Evolutionary conservation across 2,888 invertebrate genomes (phyloP).

Genomic region (Meta bourneti): DNA sequence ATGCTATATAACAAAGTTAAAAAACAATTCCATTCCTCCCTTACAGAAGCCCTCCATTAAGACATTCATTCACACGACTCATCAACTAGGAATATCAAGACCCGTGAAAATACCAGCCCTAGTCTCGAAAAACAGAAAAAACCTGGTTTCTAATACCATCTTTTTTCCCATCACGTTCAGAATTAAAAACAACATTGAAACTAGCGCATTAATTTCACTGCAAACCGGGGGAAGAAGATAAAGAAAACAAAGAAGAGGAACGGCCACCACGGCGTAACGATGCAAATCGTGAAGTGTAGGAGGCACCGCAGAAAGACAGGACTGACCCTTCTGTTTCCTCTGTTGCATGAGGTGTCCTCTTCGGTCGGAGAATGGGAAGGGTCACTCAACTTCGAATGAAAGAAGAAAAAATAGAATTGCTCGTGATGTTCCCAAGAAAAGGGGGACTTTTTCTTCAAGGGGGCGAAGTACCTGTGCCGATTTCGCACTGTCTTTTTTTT

Average conservation of each 20-base stretch:
- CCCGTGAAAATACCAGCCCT: too few species aligned
- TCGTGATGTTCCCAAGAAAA: conserved; percentile 21
- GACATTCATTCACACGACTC: too few species aligned
- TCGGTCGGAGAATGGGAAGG: conserved; percentile 12
- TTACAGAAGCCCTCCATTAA: too few species aligned
- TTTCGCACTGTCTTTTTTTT: too few species aligned
- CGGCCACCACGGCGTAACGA: conserved; percentile 22
- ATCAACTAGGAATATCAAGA: too few species aligned
- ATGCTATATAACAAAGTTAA: too few species aligned
- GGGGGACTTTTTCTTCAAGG: not conserved
- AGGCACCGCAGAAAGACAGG: not conserved
- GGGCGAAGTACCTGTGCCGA: not conserved
- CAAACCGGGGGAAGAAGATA: not conserved
- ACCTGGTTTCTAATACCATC: not conserved
- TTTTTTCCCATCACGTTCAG: not conserved
- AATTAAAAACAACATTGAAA: not conserved
- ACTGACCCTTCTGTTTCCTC: conserved; percentile 13
- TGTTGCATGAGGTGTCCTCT: not conserved
- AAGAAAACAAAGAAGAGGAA: not conserved
- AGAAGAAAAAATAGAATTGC: conserved; percentile 30
- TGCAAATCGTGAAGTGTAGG: conserved; percentile 22
- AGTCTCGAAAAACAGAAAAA: too few species aligned
- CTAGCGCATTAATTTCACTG: not conserved
- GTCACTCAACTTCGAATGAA: conserved; percentile 54
- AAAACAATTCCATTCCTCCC: too few species aligned